Evolutionary conservation across 2,888 invertebrate genomes (phyloP).

Genomic region (Cynaeus angustus): DNA sequence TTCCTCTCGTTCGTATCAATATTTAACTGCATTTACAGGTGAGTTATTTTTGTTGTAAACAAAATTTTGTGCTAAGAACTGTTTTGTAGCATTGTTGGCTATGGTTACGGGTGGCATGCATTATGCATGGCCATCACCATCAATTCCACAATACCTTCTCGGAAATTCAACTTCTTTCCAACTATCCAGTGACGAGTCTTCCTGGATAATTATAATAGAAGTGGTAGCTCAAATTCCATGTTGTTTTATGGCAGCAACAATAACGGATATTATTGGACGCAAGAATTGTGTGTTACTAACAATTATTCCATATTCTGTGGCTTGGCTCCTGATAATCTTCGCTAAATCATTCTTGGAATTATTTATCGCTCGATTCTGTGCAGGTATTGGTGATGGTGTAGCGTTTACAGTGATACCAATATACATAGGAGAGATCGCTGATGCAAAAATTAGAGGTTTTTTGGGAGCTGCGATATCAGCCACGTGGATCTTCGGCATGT

Average conservation of each 20-base stretch:
- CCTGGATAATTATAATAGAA: conserved; percentile 78
- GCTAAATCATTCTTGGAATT: conserved; percentile 72
- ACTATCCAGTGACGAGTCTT: conserved; percentile 73
- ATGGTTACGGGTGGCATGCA: conserved; percentile 65
- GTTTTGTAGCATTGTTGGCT: conserved; percentile 63
- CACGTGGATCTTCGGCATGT: conserved; percentile 75
- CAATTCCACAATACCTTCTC: conserved; percentile 72
- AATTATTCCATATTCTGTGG: conserved; percentile 64
- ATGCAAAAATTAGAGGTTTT: conserved; percentile 75
- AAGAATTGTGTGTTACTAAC: conserved; percentile 73
- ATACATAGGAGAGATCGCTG: conserved; percentile 77
- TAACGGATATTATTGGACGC: conserved; percentile 78
- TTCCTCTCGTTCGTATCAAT: no score
- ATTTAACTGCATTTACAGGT: no score
- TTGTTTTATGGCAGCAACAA: conserved; percentile 76
- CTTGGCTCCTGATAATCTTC: conserved; percentile 78
- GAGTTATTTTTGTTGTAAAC: no score
- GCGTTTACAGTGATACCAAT: conserved; percentile 72
- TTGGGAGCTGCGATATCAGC: conserved; percentile 77
- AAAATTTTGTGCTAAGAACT: no score
- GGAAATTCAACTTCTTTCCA: conserved; percentile 51
- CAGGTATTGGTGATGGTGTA: conserved; percentile 75
- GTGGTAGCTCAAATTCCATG: conserved; percentile 78
- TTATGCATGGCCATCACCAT: conserved; percentile 78
- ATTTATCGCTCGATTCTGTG: conserved; percentile 72